phyloP scores from a whole-genome alignment of 2,888 invertebrate genomes.

The Thecophora atra region DNA sequence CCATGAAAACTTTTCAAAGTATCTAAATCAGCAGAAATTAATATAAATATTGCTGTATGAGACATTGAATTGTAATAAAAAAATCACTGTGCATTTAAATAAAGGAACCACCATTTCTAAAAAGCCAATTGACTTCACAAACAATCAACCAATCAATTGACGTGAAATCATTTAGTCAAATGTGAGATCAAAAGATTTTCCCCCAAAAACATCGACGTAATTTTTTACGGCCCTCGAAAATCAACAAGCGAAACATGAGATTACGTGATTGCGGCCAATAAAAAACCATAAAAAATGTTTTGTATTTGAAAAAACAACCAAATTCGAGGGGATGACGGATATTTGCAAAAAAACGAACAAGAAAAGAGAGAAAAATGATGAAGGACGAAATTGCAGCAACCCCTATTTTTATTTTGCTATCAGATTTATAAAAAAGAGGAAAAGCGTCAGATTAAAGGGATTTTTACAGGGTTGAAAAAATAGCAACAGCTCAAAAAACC shows the following conservation, averaged over 20 bases:
- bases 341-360: conserved; percentile 20
- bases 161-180: not conserved
- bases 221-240: conserved; percentile 23
- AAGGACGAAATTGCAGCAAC: not conserved
- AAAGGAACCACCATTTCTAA: not conserved
- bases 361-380: not conserved
- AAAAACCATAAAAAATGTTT: conserved; percentile 32
- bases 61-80: too few relatives aligned
- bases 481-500: not conserved
- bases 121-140: not conserved
- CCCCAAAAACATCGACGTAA: not conserved
- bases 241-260: conserved; percentile 31
- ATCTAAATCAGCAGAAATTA: too few relatives aligned
- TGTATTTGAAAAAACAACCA: conserved; percentile 7
- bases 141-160: conserved; percentile 15
- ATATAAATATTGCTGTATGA: too few relatives aligned
- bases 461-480: conserved; percentile 27
- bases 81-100: not conserved
- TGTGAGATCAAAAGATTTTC: not conserved
- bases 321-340: not conserved
- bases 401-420: conserved; percentile 17
- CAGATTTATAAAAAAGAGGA: conserved; percentile 14
- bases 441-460: conserved; percentile 6
- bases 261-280: conserved; percentile 29
- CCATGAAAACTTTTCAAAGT: too few relatives aligned